These are phyloP conservation scores for Mellilla xanthometata DNA, from an alignment of 2,888 invertebrate species.

Conservation along the genomic window DNA sequence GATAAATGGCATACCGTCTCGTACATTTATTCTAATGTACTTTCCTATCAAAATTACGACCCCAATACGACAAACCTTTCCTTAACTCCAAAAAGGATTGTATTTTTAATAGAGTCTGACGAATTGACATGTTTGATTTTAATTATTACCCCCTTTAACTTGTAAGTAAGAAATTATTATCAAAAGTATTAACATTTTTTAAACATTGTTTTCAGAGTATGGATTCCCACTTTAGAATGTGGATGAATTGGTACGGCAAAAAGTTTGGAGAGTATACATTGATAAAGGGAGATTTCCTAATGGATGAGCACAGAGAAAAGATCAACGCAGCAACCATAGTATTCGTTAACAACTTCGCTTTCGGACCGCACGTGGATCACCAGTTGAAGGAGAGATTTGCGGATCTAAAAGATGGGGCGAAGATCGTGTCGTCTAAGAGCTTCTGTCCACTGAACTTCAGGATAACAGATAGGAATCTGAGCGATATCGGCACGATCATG, in stretches of 20 bases:
- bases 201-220: slow-evolving; percentile 85
- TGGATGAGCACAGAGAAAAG: slow-evolving; percentile 95
- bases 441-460: slow-evolving; percentile 99
- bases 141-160: too few relatives aligned
- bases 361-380: slow-evolving; percentile 98
- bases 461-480: slow-evolving; percentile 98
- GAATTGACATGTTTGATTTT: too few relatives aligned
- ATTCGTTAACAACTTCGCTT: slow-evolving; percentile 99
- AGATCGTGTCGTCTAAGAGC: slow-evolving; percentile 98
- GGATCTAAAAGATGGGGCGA: slow-evolving; percentile 96
- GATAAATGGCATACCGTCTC: too few relatives aligned
- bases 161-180: too few relatives aligned
- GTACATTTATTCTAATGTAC: too few relatives aligned
- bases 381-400: slow-evolving; percentile 98
- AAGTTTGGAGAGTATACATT: slow-evolving; percentile 94
- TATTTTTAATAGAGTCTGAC: too few relatives aligned
- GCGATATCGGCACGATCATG: slow-evolving; percentile 99
- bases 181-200: too few relatives aligned
- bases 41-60: too few relatives aligned
- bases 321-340: slow-evolving; percentile 97
- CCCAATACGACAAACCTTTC: too few relatives aligned
- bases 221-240: slow-evolving; percentile 94
- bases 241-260: slow-evolving; percentile 99
- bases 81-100: too few relatives aligned
- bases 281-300: slow-evolving; percentile 97